Conservation (phyloP, 2,797 vertebrate species). For the Falco biarmicus region DNA sequence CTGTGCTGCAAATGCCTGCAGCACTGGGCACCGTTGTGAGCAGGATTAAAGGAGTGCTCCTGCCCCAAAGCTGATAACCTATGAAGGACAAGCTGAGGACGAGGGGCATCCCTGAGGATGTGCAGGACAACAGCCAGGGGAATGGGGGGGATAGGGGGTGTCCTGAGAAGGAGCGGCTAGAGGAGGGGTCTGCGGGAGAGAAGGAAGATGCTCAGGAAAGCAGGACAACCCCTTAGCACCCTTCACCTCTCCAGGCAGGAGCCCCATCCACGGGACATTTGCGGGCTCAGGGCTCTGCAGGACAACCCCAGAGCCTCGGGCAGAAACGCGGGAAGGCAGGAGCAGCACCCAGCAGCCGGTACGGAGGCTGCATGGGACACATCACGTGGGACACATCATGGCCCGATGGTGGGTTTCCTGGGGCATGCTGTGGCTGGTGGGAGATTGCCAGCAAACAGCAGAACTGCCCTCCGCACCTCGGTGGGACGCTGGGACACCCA, state of each 20-base stretch:
- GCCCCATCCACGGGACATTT: fast-evolving
- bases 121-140: fast-evolving
- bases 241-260: neutral
- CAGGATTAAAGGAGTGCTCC: neutral
- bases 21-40: neutral
- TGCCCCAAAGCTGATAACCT: neutral
- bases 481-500: neutral
- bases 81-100: neutral
- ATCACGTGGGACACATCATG: fast-evolving
- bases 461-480: fast-evolving
- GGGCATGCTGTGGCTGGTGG: neutral
- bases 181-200: neutral
- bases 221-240: neutral
- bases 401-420: neutral
- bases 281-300: neutral
- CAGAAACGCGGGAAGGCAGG: neutral
- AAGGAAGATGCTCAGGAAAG: neutral
- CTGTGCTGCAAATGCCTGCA: fast-evolving
- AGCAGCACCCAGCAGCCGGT: neutral
- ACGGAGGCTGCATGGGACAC: neutral
- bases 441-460: neutral
- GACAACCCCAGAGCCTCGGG: neutral
- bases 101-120: fast-evolving
- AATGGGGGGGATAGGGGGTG: too few species aligned
- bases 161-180: too few species aligned